A percentile compares a stretch with the other conserved stretches of the same genome.
These are phyloP conservation scores for Leucophora obtusa DNA, from an alignment of 2,888 invertebrate species.

Conservation along the genomic window DNA sequence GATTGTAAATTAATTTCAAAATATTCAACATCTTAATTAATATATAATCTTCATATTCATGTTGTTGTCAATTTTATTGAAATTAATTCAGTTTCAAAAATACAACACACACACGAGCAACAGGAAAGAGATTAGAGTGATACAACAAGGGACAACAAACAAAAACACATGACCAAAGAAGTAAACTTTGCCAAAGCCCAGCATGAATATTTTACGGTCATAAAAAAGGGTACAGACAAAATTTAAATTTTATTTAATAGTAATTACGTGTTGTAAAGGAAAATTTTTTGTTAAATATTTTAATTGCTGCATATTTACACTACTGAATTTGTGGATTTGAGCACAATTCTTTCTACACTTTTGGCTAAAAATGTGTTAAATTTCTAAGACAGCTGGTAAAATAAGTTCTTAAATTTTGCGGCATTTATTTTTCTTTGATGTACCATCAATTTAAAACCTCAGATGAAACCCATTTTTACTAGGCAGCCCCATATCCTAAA, in stretches of 20 bases:
- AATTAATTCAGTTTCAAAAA: constrained; percentile 25
- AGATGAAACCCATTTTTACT: too few relatives aligned
- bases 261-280: too few relatives aligned
- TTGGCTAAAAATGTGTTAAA: too few relatives aligned
- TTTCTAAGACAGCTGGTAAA: too few relatives aligned
- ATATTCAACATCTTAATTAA: constrained; percentile 50
- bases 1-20: constrained; percentile 30
- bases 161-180: background rate
- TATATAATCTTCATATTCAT: constrained; percentile 23
- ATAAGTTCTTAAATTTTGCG: too few relatives aligned
- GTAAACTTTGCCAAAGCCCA: constrained; percentile 6
- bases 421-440: too few relatives aligned
- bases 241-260: background rate
- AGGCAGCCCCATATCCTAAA: too few relatives aligned
- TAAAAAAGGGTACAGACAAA: background rate
- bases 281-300: too few relatives aligned
- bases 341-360: too few relatives aligned
- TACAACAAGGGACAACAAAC: background rate
- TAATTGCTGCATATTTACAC: too few relatives aligned
- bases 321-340: too few relatives aligned
- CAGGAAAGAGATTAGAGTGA: constrained; percentile 13
- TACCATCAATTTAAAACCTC: too few relatives aligned
- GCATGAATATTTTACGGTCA: constrained; percentile 39
- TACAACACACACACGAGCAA: constrained; percentile 1
- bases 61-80: constrained; percentile 14